A percentile compares a stretch with the other conserved stretches of the same genome.
phyloP scores from a whole-genome alignment of 1,140 invertebrate genomes.

The Brachionus asplanchnoidis region DNA sequence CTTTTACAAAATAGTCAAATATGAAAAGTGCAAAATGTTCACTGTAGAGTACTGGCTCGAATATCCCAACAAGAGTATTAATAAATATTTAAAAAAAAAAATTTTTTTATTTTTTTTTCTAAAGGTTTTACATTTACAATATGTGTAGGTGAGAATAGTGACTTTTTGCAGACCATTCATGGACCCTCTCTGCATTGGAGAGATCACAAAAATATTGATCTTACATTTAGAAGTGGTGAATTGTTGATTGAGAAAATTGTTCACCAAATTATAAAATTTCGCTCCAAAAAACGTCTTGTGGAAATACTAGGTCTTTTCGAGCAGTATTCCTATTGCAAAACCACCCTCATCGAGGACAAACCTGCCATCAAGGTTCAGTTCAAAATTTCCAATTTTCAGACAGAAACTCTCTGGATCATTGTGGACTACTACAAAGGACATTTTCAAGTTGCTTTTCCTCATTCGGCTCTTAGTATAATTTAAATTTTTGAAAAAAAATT shows the following conservation, averaged over 20 bases:
- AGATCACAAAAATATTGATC: constrained; percentile 37
- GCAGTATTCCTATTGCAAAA: neutral
- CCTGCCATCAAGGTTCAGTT: constrained; percentile 19
- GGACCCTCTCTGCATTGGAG: constrained; percentile 7
- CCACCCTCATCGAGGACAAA: neutral
- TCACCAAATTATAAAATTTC: constrained; percentile 26
- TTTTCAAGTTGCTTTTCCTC: constrained; percentile 1
- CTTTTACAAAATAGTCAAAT: constrained; percentile 35
- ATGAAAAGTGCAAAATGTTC: constrained; percentile 36
- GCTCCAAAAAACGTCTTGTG: neutral
- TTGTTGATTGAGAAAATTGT: constrained; percentile 33
- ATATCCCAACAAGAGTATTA: constrained; percentile 5
- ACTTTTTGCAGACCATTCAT: constrained; percentile 17
- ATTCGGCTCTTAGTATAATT: neutral
- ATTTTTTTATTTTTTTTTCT: neutral
- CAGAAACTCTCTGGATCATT: neutral
- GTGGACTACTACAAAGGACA: constrained; percentile 27
- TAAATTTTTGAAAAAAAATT: neutral
- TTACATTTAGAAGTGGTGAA: neutral
- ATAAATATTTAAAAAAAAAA: neutral
- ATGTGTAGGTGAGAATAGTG: constrained; percentile 17
- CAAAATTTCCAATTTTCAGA: constrained; percentile 2
- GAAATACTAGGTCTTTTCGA: neutral
- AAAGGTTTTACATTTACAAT: constrained; percentile 3
- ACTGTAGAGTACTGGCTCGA: constrained; percentile 38